Base-by-base conservation (phyloP, 2,113 vertebrate genomes). In the Eolophus roseicapilla region DNA sequence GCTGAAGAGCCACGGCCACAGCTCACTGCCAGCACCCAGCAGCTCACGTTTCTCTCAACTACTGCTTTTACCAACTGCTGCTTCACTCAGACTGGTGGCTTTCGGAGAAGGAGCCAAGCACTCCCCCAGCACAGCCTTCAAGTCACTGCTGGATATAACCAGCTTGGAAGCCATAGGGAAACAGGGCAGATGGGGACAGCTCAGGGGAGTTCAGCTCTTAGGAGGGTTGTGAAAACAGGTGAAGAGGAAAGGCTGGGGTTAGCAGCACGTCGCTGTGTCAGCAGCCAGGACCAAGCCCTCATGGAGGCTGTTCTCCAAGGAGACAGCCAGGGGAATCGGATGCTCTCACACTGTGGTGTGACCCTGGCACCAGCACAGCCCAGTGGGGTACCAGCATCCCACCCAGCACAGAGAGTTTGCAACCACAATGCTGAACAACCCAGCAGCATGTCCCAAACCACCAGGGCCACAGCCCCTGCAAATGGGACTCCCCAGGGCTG, bases 241-340 rank as follows among this genome's bases (percentile, higher is more conserved):
- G 33, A 35, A 55, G 27, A 46, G 41, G 35, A 49, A 53, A 57
- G 9, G 16, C 62, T 23, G 17, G 13, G 39, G 23, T 24, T 33
- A 39, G 70, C 49, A 55, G 11, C 49, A 15, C 18, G 3, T 15
- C 14, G 7, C 31, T 60, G 2, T 31, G 7, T 20, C 2, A 2
- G 10, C 0, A 3, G 11, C 27, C 3, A 5, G 65, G 65, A 59
- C 21, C 10, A 49, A 53, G 33, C 33, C 41, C 84, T 82, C 5
- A 0, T 10, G n/a, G 39, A 59, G 35, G 15, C 8, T 8, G 2
- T 27, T 49, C 29, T 73, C 59, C 2, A 2, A 57, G 63, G 60
- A 31, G 6, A 10, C 18, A 21, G 35, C 1, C 5, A 31, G 41
- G 1, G 2, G 50, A 19, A 8, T 1, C 12, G 60, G 52, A 7